Base-by-base conservation (phyloP, 2,888 invertebrate genomes). In the Laspeyria flexula region DNA sequence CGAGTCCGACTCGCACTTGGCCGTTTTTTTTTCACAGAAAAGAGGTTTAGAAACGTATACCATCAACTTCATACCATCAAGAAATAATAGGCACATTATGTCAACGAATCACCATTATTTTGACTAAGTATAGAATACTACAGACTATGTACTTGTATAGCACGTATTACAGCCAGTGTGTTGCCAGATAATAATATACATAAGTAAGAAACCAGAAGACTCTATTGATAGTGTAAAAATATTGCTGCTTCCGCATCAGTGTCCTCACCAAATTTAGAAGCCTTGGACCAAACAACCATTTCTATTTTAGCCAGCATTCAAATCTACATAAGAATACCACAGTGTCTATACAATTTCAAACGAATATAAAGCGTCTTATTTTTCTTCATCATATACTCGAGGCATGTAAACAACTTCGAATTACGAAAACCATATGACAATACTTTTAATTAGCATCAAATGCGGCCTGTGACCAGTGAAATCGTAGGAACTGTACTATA, bases 281-380 rank as follows among this genome's bases (percentile, higher is more conserved):
- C 27, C 18, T 40, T 40, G 34, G 34, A 46, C 39, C 45, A 33
- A 46, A 39, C 31, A 46, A 40, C 16, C 18, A 31, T 40, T 18
- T 18, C 18, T 13, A 45, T 39, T 40, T 34, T 11, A 13, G 25
- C 13, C 39, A 16, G n/a, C 15, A 33, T 0, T 12, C 15, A 11
- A 29, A 46, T 46, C 18, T 40, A n/a, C 46, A 46, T 46, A 40
- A 34, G 6, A 40, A 46, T 46, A 40, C 12, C 2, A 27, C 18
- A 40, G 13, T 33, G 10, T 7, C n/a, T 18, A 33, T 33, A 46
- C 46, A 12, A 13, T 29, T 13, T 11, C 6, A 29, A 35, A 29
- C 35, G 15, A 15, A 34, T 27, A n/a, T 44, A 9, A 44, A 37
- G 30, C 44, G 30, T 21, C 21, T n/a, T 40, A 18, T 46, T n/a